Evolutionary conservation across 2,888 invertebrate genomes (phyloP).

Genomic region (Druceiella hillmani): DNA sequence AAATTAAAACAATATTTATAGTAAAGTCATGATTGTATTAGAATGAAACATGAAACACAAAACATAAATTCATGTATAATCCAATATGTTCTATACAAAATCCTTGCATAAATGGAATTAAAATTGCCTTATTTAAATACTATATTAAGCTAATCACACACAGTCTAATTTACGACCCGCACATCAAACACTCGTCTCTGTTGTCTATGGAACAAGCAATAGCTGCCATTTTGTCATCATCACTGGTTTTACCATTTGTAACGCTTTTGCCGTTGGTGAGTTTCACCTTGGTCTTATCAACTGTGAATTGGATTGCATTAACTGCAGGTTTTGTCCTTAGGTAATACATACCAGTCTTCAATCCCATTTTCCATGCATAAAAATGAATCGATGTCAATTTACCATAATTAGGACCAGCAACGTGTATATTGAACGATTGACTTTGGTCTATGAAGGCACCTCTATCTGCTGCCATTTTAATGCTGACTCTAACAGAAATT

Average conservation of each 20-base stretch:
- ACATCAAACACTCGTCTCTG: slow-evolving; percentile 82
- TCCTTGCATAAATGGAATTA: too few species aligned
- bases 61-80: too few species aligned
- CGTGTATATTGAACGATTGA: slow-evolving; percentile 96
- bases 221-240: slow-evolving; percentile 59
- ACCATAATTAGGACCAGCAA: slow-evolving; percentile 90
- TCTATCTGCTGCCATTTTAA: slow-evolving; percentile 96
- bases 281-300: slow-evolving; percentile 67
- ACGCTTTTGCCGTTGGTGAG: slow-evolving; percentile 21
- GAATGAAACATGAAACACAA: too few species aligned
- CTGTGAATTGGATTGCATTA: slow-evolving; percentile 95
- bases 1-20: too few species aligned
- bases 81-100: too few species aligned
- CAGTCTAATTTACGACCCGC: slow-evolving; percentile 76
- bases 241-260: slow-evolving; percentile 27
- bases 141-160: too few species aligned
- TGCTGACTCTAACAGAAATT: slow-evolving; percentile 85
- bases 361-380: slow-evolving; percentile 92
- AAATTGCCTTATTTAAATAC: too few species aligned
- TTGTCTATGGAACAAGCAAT: slow-evolving; percentile 84
- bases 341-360: slow-evolving; percentile 99
- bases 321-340: slow-evolving; percentile 94
- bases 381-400: slow-evolving; percentile 98
- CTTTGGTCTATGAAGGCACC: slow-evolving; percentile 99
- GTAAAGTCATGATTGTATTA: too few species aligned